Evolutionary conservation across 2,113 vertebrate genomes (phyloP).

Genomic region (Daubentonia madagascariensis): DNA sequence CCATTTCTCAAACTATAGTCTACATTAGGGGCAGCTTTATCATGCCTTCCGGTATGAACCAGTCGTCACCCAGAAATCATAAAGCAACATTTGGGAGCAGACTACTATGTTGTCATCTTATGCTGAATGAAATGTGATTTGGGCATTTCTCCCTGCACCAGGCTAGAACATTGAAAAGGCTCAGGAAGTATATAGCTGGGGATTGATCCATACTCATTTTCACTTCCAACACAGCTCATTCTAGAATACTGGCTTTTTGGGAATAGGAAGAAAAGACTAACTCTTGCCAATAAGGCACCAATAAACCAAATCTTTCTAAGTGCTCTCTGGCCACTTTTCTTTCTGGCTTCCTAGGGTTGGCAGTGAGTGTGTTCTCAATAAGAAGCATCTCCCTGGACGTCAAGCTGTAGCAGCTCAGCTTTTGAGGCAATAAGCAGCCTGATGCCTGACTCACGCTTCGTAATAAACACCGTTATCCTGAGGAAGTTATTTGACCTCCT

Average conservation of each 20-base stretch:
- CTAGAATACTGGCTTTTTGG: conserved; percentile 1
- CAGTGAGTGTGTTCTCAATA: background rate
- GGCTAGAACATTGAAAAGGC: background rate
- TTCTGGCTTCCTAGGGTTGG: background rate
- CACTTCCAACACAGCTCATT: background rate
- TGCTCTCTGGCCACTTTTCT: background rate
- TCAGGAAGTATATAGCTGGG: background rate
- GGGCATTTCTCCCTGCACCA: background rate
- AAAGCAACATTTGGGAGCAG: background rate
- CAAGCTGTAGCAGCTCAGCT: background rate
- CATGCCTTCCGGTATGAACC: background rate
- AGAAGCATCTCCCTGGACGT: background rate
- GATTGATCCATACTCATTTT: background rate
- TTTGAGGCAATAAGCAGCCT: background rate
- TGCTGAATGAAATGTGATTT: background rate
- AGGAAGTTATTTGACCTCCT: background rate
- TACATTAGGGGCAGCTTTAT: background rate
- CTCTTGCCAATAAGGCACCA: background rate
- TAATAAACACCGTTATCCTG: background rate
- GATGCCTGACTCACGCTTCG: background rate
- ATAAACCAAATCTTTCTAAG: background rate
- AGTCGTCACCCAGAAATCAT: conserved; percentile 6
- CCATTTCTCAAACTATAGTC: background rate
- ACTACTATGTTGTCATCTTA: background rate
- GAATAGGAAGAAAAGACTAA: background rate